Evolutionary conservation across 2,113 vertebrate genomes (phyloP), one percentile per base, ranked within the genome.

Genomic region (Odontesthes bonariensis): DNA sequence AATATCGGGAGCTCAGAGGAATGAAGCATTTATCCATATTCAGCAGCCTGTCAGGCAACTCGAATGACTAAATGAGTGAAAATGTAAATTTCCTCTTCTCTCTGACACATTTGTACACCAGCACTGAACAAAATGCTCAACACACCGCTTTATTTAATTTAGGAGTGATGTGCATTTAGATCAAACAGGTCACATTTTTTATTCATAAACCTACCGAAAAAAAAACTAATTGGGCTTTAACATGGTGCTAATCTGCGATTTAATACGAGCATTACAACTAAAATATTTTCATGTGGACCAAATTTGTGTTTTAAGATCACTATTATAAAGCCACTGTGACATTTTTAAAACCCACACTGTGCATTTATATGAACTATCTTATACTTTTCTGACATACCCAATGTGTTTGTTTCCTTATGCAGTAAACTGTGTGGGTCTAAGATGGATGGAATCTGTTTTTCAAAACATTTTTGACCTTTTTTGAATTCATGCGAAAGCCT

Each of bases 41-140:
- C 3, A 65, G 17, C 60, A 70, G 59, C 16, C 27, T 55, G 22
- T 61, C 49, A 62, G 35, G 14, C 2, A 60, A 35, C 14, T 9
- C 12, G 0, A 6, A 35, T 23, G 38, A 64, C 33, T 67, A 59
- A 64, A 13, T 27, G 22, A 19, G 9, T 22, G 6, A 61, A 71
- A 52, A 70, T 61, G 52, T n/a, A 51, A 75, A 68, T 80, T 53
- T 22, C 31, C 52, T 61, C 59, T 56, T n/a, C 6, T 12, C 35
- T 60, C 32, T 20, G 44, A 8, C 54, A 46, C 65, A 47, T 62
- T 59, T 40, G 27, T 55, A 8, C 19, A 51, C 35, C 27, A 31
- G 6, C 31, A 31, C 11, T 9, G 46, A 44, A 7, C 49, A 66
- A 61, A 58, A 27, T 55, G 40, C 20, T 42, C 13, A 63, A 63